Conservation (phyloP, 2,797 vertebrate genomes). For the Antennarius maculatus region DNA sequence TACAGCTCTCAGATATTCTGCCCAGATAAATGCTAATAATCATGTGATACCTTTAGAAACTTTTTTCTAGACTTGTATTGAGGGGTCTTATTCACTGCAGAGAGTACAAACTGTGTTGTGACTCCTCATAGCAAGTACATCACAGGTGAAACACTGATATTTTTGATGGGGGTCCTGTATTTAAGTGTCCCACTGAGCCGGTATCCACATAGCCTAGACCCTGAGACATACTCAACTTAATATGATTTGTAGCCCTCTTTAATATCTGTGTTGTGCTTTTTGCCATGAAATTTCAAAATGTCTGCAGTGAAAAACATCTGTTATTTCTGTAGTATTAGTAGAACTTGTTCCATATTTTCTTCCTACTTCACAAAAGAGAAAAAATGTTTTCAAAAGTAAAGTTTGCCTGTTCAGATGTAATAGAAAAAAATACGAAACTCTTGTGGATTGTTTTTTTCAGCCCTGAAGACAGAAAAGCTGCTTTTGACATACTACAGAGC, state of each 20-base stretch:
- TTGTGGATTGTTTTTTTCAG: slow-evolving; percentile 1
- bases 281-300: background rate
- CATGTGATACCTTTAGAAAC: background rate
- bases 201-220: too few species aligned
- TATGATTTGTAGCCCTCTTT: background rate
- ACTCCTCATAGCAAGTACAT: background rate
- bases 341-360: background rate
- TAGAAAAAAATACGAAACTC: slow-evolving; percentile 6
- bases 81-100: too few species aligned
- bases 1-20: too few species aligned
- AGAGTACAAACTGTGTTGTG: too few species aligned
- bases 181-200: background rate
- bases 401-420: background rate
- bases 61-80: background rate
- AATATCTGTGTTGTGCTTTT: background rate
- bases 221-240: background rate
- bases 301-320: background rate
- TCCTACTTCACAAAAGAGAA: background rate
- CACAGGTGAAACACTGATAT: background rate
- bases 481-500: slow-evolving; percentile 2
- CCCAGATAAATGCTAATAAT: background rate
- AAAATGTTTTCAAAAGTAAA: slow-evolving; percentile 11
- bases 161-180: background rate
- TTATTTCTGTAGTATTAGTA: background rate
- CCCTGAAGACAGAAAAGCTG: slow-evolving; percentile 3